Conservation (phyloP, 2,888 invertebrate species). For the Cyaniris semiargus region DNA sequence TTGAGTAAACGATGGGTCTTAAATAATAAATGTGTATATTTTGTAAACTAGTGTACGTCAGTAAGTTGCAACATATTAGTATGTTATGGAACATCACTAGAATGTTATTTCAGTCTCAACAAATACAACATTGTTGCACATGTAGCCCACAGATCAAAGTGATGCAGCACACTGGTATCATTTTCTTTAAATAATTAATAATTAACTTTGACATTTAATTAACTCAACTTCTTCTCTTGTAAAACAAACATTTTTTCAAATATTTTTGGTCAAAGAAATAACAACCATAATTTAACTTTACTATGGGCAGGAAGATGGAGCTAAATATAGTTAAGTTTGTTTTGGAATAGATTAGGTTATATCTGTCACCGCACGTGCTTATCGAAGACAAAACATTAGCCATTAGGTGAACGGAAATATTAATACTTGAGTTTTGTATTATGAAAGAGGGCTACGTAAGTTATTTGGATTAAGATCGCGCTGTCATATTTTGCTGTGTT, state of each 20-base stretch:
- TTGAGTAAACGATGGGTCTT: no score
- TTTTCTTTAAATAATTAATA: not conserved
- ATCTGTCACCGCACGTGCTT: slow-evolving; percentile 4
- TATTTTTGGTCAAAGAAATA: not conserved
- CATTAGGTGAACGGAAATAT: not conserved
- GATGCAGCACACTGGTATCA: not conserved
- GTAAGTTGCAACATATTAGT: no score
- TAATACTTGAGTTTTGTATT: not conserved
- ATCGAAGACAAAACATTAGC: not conserved
- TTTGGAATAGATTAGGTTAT: not conserved
- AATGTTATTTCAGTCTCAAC: not conserved
- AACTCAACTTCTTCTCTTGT: not conserved
- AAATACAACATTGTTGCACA: not conserved
- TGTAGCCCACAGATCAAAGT: not conserved
- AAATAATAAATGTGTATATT: no score
- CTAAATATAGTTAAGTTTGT: slow-evolving; percentile 4
- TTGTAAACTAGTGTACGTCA: no score
- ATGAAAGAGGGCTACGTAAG: not conserved
- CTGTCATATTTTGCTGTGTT: no score
- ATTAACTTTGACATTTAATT: not conserved
- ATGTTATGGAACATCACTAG: not conserved
- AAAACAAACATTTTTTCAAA: not conserved
- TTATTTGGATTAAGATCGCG: no score
- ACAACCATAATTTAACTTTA: not conserved
- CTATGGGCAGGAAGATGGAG: not conserved